These are phyloP conservation scores for Chaetogeoica ovagalla DNA, from an alignment of 2,888 invertebrate genomes.

Conservation along the genomic window DNA sequence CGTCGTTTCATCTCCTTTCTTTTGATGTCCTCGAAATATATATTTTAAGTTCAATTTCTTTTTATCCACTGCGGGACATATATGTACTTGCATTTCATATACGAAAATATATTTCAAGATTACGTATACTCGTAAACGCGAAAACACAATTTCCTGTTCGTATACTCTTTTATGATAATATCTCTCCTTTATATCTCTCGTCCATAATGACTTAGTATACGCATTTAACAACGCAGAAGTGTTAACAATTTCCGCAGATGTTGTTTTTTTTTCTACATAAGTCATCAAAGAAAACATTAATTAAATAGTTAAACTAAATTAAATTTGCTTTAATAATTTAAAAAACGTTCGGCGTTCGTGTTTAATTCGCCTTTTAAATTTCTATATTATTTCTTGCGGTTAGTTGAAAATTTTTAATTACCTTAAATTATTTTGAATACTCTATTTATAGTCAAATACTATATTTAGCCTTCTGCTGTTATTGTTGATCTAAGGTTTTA, in stretches of 20 bases:
- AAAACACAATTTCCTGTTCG: constrained; percentile 32
- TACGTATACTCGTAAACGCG: constrained; percentile 33
- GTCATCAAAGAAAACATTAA: background rate
- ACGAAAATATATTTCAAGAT: constrained; percentile 28
- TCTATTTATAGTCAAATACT: too few relatives aligned
- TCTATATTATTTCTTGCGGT: too few relatives aligned
- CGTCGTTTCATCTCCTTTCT: background rate
- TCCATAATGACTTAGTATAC: background rate
- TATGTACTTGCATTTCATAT: constrained; percentile 12
- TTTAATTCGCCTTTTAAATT: too few relatives aligned
- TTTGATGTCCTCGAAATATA: constrained; percentile 19
- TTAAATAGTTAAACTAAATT: too few relatives aligned
- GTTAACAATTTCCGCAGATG: background rate
- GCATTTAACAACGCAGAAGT: background rate
- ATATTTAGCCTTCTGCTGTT: too few relatives aligned
- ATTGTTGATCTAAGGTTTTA: too few relatives aligned
- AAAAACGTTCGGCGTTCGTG: too few relatives aligned
- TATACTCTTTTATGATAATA: background rate
- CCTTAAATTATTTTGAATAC: too few relatives aligned
- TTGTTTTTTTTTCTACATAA: background rate
- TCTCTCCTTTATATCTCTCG: background rate
- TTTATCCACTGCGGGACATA: constrained; percentile 25
- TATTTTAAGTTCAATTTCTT: constrained; percentile 41
- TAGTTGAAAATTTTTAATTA: too few relatives aligned
- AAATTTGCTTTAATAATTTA: too few relatives aligned